Evolutionary conservation across 2,113 vertebrate genomes (phyloP).

Genomic region (Cyprinodon tularosa): DNA sequence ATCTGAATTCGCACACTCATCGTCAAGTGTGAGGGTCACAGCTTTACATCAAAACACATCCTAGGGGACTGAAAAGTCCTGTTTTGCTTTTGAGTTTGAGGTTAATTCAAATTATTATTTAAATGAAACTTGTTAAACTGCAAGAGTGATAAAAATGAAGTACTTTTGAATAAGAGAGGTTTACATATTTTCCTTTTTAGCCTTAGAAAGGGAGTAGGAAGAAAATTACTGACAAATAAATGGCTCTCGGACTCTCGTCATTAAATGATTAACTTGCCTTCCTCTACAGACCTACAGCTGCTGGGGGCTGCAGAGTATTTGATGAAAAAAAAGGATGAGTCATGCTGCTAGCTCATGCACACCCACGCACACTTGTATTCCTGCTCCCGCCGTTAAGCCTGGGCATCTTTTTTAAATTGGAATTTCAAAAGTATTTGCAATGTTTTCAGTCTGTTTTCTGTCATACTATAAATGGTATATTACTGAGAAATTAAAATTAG

Average conservation of each 20-base stretch:
- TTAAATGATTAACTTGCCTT: conserved; percentile 55
- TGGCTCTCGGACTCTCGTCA: conserved; percentile 39
- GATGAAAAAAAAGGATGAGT: conserved; percentile 49
- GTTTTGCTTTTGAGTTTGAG: not conserved
- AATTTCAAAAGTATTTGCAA: not conserved
- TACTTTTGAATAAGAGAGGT: conserved; percentile 3
- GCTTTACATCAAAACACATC: not conserved
- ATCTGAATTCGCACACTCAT: not conserved
- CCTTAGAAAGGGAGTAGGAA: conserved; percentile 23
- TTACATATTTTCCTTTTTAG: conserved; percentile 2
- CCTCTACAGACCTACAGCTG: conserved; percentile 45
- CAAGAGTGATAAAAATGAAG: conserved; percentile 5
- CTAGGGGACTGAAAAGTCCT: not conserved
- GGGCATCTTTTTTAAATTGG: conserved; percentile 6
- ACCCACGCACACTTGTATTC: conserved; percentile 3
- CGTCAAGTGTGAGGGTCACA: not conserved
- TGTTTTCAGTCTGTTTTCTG: not conserved
- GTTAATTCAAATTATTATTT: not conserved
- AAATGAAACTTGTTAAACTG: not conserved
- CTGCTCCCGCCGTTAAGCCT: not conserved
- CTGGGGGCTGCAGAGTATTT: conserved; percentile 53
- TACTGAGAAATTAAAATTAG: conserved; percentile 7
- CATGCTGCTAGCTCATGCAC: conserved; percentile 22
- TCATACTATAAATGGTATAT: not conserved
- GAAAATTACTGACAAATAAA: conserved; percentile 39